These are phyloP conservation scores for Alviniconcha marisindica DNA, from an alignment of 1,140 invertebrate species.

Conservation along the genomic window DNA sequence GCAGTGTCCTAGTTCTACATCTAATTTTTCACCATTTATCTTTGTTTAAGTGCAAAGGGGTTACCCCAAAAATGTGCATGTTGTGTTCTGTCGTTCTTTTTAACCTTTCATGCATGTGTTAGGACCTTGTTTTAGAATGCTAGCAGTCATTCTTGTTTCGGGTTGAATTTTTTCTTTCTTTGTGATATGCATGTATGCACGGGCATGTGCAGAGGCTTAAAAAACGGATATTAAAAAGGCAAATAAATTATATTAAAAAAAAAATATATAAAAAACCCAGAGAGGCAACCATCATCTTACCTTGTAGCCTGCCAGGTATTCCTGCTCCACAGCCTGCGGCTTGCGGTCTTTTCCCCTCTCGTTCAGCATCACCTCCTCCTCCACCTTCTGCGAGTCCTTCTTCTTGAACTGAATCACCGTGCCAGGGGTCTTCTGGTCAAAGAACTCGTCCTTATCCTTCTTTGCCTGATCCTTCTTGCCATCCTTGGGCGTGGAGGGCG, in stretches of 20 bases:
- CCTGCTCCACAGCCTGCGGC: conserved; percentile 32
- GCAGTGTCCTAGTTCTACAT: no score
- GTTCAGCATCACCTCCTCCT: conserved; percentile 43
- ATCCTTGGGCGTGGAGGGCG: conserved; percentile 20
- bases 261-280: neutral
- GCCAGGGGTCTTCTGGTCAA: conserved; percentile 38
- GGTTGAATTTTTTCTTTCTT: no score
- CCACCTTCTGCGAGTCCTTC: conserved; percentile 39
- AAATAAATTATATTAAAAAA: neutral
- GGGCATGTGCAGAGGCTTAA: no score
- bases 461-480: neutral
- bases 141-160: no score
- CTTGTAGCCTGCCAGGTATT: conserved; percentile 56
- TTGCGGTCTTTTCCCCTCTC: conserved; percentile 25
- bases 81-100: no score
- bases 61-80: no score
- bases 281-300: conserved; percentile 35
- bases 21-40: no score
- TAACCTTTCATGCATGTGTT: no score
- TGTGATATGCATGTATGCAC: no score
- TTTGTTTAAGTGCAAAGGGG: no score
- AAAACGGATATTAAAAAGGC: conserved; percentile 23
- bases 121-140: no score
- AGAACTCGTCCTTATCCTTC: conserved; percentile 40
- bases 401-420: conserved; percentile 48